Conservation (phyloP, 2,888 invertebrate genomes). For the Cotesia congregata region DNA sequence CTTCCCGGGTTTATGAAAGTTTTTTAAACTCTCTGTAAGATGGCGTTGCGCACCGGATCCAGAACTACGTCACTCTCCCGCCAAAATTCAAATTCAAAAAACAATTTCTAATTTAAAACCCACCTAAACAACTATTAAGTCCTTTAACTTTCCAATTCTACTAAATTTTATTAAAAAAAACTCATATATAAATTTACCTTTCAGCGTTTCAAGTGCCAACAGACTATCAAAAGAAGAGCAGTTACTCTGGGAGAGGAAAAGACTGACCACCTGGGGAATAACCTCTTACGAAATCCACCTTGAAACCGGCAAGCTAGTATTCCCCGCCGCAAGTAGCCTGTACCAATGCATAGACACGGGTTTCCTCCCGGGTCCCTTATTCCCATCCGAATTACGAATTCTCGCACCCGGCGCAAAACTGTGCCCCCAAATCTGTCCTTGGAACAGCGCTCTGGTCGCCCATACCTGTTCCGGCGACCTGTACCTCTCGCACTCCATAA, state of each 20-base stretch:
- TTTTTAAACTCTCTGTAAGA: no score
- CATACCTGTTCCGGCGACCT: slow-evolving; percentile 92
- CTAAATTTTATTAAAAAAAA: no score
- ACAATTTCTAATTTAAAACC: no score
- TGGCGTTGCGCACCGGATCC: no score
- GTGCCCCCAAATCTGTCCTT: slow-evolving; percentile 88
- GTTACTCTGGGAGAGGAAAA: slow-evolving; percentile 90
- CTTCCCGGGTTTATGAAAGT: no score
- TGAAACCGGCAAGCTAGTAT: slow-evolving; percentile 86
- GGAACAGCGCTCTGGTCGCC: slow-evolving; percentile 85
- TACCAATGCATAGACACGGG: slow-evolving; percentile 87
- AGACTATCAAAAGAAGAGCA: slow-evolving; percentile 90
- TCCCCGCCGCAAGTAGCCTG: slow-evolving; percentile 90
- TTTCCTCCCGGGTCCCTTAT: slow-evolving; percentile 76
- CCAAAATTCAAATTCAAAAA: no score
- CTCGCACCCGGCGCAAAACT: slow-evolving; percentile 79
- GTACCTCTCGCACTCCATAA: slow-evolving; percentile 83
- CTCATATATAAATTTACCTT: slow-evolving; percentile 13
- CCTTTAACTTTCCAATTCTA: no score
- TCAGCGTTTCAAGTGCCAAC: slow-evolving; percentile 71
- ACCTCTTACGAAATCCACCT: slow-evolving; percentile 92
- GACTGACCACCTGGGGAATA: slow-evolving; percentile 93
- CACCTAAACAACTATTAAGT: no score
- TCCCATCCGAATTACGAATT: slow-evolving; percentile 79
- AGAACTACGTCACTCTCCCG: no score